Evolutionary conservation across 2,113 vertebrate species (phyloP).

Genomic region (Cyprinodon brontotheroides): DNA sequence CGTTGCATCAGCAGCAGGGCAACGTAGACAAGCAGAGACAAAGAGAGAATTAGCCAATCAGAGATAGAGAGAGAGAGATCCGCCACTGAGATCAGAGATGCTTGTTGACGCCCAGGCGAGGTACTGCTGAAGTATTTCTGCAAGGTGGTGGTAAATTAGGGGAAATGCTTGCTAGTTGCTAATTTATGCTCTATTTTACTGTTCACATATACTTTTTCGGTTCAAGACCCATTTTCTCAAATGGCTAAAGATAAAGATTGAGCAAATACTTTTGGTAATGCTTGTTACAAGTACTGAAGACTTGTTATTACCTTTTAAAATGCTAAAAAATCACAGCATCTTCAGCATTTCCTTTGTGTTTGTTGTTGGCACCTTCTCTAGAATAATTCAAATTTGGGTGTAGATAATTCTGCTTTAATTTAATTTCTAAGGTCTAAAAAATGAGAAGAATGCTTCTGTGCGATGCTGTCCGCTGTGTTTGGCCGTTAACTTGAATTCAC

Average conservation of each 20-base stretch:
- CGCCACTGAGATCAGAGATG: constrained; percentile 23
- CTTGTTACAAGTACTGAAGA: constrained; percentile 47
- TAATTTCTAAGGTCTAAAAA: no score
- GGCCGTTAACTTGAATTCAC: constrained; percentile 29
- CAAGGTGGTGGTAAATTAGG: constrained; percentile 68
- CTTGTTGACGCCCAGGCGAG: constrained; percentile 49
- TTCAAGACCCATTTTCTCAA: constrained; percentile 13
- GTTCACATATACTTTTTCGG: constrained; percentile 39
- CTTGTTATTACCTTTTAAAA: constrained; percentile 35
- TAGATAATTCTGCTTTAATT: constrained; percentile 22
- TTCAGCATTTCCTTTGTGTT: constrained; percentile 26
- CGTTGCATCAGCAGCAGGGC: constrained; percentile 69
- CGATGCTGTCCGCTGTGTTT: constrained; percentile 8
- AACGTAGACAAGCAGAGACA: constrained; percentile 72
- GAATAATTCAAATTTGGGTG: constrained; percentile 21
- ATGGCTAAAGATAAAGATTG: constrained; percentile 28
- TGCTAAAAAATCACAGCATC: constrained; percentile 33
- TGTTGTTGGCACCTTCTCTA: constrained; percentile 68
- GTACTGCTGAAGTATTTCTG: constrained; percentile 46
- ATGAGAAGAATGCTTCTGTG: background rate
- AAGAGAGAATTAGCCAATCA: constrained; percentile 27
- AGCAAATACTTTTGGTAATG: constrained; percentile 66
- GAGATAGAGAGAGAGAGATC: constrained; percentile 55
- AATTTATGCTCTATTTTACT: constrained; percentile 32
- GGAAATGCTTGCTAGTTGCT: constrained; percentile 32